Base-by-base conservation (phyloP, 2,888 invertebrate genomes). In the Pandemis cinnamomeana region DNA sequence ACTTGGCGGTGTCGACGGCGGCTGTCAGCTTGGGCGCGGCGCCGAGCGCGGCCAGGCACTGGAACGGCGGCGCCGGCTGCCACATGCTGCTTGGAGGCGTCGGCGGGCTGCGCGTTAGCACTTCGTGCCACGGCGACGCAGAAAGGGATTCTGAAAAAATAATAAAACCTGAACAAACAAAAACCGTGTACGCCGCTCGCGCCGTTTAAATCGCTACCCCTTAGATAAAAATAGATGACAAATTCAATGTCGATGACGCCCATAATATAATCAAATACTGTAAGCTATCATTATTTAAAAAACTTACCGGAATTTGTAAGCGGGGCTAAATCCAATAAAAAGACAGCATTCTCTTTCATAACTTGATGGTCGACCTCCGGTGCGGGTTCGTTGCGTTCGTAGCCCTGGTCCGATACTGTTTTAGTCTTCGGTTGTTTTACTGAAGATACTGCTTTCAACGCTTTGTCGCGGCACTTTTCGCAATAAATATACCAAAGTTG, bases 331-430 rank as follows among this genome's bases (percentile, higher is more conserved):
- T 99, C 99, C 75, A 99, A 93, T 11, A 99, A 91, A 87, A 99
- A 99, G 89, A 98, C 96, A 0, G 99, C 99, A 87, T 99, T 99
- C 86, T 98, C 98, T 81, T 97, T 97, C 95, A 99, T 97, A 6
- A 97, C 95, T 64, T 96, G 91, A 84, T 98, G 92, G 79, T 92
- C 91, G 95, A 77, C 76, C 10, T 81, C 86, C 1, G 82, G 63
- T 2, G 78, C 69, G 8, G 81, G 51, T 7, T 83, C 81, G 0
- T 76, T 76, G 7, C 83, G 82, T 7, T 87, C 87, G 75, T 79
- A 81, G 10, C 78, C 68, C 46, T 81, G 78, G 42, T 89, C 91
- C 0, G 85, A 79, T 0, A 85, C 78, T 2, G 83, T 79, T 71
- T 87, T 89, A 0, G 84, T 80, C 72, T 86, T 87, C 8, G 76